These are phyloP conservation scores for Seriola quinqueradiata DNA, from an alignment of 2,113 vertebrate genomes.

Conservation along the genomic window DNA sequence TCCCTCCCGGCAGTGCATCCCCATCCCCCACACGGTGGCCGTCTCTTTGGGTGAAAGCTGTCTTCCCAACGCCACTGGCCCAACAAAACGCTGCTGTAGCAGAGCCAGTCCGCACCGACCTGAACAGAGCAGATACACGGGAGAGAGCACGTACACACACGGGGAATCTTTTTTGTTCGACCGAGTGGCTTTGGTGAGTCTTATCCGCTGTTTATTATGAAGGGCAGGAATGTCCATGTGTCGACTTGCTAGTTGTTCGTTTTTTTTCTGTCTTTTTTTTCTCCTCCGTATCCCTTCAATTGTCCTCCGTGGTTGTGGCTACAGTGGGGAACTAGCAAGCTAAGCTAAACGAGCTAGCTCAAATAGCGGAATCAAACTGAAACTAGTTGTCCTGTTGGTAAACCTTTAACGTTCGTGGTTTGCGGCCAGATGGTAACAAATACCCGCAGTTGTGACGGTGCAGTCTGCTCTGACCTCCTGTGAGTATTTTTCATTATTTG, in stretches of 20 bases:
- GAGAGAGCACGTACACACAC: conserved; percentile 38
- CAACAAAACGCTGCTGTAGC: conserved; percentile 72
- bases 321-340: conserved; percentile 68
- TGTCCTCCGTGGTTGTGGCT: conserved; percentile 72
- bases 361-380: conserved; percentile 34
- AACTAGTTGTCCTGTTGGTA: background rate
- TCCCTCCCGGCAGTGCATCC: conserved; percentile 76
- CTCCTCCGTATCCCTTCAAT: conserved; percentile 70
- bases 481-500: conserved; percentile 32
- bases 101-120: conserved; percentile 69
- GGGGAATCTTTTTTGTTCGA: conserved; percentile 46
- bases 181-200: conserved; percentile 71
- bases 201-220: conserved; percentile 23
- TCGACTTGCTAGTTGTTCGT: conserved; percentile 57
- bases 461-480: background rate
- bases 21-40: conserved; percentile 81
- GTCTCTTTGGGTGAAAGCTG: conserved; percentile 77
- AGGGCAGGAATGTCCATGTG: conserved; percentile 52
- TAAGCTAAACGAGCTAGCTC: conserved; percentile 71
- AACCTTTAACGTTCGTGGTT: background rate
- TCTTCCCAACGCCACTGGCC: conserved; percentile 74
- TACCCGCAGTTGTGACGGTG: no score
- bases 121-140: conserved; percentile 37
- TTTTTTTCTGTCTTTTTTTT: conserved; percentile 29
- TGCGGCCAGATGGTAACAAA: background rate